Percentiles rank a stretch among this genome's conserved stretches.
phyloP scores from a whole-genome alignment of 2,888 invertebrate species.

The Leucophora obtusa region DNA sequence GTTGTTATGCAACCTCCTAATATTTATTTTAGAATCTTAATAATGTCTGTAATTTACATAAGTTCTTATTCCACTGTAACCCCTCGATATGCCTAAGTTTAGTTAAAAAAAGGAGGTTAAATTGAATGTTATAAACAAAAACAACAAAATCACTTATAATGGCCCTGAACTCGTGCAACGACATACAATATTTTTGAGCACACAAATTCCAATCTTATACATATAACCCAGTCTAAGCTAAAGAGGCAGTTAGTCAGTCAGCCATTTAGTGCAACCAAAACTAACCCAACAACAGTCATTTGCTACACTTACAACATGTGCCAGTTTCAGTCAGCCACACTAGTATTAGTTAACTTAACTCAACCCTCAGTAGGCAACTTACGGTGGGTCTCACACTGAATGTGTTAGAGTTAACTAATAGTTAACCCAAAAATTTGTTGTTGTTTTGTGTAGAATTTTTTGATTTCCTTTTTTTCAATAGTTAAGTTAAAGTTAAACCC shows the following conservation, averaged over 20 bases:
- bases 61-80: slow-evolving; percentile 12
- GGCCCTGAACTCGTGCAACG: slow-evolving; percentile 66
- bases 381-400: no score
- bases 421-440: no score
- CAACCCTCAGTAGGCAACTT: slow-evolving; percentile 43
- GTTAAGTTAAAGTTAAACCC: no score
- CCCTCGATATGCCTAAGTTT: slow-evolving; percentile 36
- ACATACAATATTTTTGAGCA: slow-evolving; percentile 55
- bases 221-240: slow-evolving; percentile 44
- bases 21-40: no score
- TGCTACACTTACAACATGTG: not conserved
- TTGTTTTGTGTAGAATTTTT: no score
- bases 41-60: no score
- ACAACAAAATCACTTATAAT: slow-evolving; percentile 33
- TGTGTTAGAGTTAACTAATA: no score
- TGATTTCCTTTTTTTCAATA: no score
- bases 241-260: slow-evolving; percentile 8
- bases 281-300: not conserved
- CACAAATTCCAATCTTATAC: slow-evolving; percentile 10
- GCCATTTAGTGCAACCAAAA: slow-evolving; percentile 33
- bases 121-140: slow-evolving; percentile 32
- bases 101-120: slow-evolving; percentile 58
- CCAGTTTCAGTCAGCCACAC: not conserved
- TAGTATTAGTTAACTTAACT: not conserved
- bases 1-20: no score